phyloP scores from a whole-genome alignment of 2,888 invertebrate genomes.

The Nezara viridula region DNA sequence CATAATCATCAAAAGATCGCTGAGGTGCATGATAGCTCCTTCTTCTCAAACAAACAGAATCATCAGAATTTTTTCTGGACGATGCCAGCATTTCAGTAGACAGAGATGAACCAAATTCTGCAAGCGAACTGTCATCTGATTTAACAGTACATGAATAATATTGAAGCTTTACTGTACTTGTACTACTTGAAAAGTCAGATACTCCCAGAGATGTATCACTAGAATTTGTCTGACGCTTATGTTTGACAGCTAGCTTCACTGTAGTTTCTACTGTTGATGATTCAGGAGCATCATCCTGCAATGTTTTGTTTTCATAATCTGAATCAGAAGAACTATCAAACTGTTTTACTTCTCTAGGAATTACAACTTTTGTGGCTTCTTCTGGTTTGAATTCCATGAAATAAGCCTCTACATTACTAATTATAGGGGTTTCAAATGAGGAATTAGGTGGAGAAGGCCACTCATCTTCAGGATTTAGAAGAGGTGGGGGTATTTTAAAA shows the following conservation, averaged over 20 bases:
- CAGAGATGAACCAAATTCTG: conserved; percentile 65
- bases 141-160: conserved; percentile 65
- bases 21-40: conserved; percentile 63
- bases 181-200: conserved; percentile 91
- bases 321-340: conserved; percentile 75
- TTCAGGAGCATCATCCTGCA: conserved; percentile 71
- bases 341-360: conserved; percentile 71
- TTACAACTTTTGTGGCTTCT: conserved; percentile 82
- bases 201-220: conserved; percentile 85
- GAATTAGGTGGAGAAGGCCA: conserved; percentile 84
- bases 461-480: conserved; percentile 72
- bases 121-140: conserved; percentile 66
- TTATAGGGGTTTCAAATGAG: conserved; percentile 78
- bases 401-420: conserved; percentile 85
- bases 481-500: conserved; percentile 65
- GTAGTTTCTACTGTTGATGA: conserved; percentile 76
- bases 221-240: conserved; percentile 79
- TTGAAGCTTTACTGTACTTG: conserved; percentile 79
- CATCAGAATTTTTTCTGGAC: conserved; percentile 65
- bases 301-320: conserved; percentile 75
- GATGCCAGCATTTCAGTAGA: conserved; percentile 66
- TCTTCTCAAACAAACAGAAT: conserved; percentile 64
- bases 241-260: conserved; percentile 83
- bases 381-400: conserved; percentile 84
- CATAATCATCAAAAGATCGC: conserved; percentile 67